Conservation (phyloP, 2,888 invertebrate genomes). For the Protodeltote pygarga region DNA sequence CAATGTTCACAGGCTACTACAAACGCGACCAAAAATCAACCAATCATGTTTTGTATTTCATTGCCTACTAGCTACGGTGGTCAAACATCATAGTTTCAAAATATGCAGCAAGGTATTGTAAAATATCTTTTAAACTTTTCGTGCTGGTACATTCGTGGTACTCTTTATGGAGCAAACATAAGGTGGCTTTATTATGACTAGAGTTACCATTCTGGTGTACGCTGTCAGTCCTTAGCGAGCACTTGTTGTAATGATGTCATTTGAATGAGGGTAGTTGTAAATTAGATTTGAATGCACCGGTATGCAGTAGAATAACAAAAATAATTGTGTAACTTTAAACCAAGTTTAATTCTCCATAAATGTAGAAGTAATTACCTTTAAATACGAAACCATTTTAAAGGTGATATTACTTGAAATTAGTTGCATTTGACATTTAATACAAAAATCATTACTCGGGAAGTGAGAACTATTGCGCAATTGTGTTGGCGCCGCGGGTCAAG, state of each 20-base stretch:
- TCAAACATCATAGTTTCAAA: not conserved
- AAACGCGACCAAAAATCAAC: not conserved
- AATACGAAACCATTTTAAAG: slow-evolving; percentile 18
- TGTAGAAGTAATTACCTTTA: slow-evolving; percentile 8
- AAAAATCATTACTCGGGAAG: slow-evolving; percentile 34
- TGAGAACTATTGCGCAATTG: slow-evolving; percentile 14
- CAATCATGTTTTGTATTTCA: slow-evolving; percentile 18
- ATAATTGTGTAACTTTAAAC: slow-evolving; percentile 27
- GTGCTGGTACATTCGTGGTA: slow-evolving; percentile 21
- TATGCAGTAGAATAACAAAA: slow-evolving; percentile 47
- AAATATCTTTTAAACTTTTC: slow-evolving; percentile 6
- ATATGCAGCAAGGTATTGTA: slow-evolving; percentile 20
- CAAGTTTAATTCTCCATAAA: slow-evolving; percentile 28
- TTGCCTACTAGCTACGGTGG: slow-evolving; percentile 1
- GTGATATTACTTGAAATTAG: slow-evolving; percentile 20
- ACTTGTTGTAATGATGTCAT: slow-evolving; percentile 67
- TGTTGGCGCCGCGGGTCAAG: slow-evolving; percentile 39
- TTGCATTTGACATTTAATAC: slow-evolving; percentile 34
- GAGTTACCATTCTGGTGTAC: slow-evolving; percentile 53
- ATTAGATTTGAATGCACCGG: slow-evolving; percentile 61
- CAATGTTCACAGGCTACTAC: slow-evolving; percentile 32
- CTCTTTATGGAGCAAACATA: slow-evolving; percentile 43
- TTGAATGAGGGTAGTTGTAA: slow-evolving; percentile 68
- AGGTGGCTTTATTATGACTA: slow-evolving; percentile 59
- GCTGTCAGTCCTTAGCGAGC: slow-evolving; percentile 53